Conservation (phyloP, 2,888 invertebrate species). For the Ochropleura leucogaster region DNA sequence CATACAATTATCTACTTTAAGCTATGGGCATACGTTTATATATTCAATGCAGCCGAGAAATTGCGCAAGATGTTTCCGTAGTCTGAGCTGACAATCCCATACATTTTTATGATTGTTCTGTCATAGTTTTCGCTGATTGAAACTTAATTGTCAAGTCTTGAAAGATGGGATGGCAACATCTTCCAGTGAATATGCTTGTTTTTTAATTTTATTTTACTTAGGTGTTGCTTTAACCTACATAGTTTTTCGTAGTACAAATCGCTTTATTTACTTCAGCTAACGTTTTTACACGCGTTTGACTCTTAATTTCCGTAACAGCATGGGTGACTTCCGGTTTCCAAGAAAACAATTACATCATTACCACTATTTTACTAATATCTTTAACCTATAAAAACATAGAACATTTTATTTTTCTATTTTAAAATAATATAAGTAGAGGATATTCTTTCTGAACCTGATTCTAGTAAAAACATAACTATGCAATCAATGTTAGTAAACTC, state of each 20-base stretch:
- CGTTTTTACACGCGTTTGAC: conserved; percentile 40
- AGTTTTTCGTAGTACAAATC: conserved; percentile 37
- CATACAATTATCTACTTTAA: too few species aligned
- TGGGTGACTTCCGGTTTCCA: conserved; percentile 40
- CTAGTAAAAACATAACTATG: not conserved
- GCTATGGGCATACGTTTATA: too few species aligned
- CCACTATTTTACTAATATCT: conserved; percentile 19
- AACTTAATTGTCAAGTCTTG: not conserved
- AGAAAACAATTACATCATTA: conserved; percentile 34
- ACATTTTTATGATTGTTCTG: not conserved
- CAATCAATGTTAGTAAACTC: not conserved
- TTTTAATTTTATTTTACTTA: not conserved
- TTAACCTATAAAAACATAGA: not conserved
- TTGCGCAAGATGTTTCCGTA: too few species aligned
- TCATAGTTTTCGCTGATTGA: not conserved
- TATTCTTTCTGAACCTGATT: not conserved
- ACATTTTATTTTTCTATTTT: not conserved
- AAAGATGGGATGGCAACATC: not conserved
- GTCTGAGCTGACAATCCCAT: not conserved
- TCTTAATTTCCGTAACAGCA: conserved; percentile 61
- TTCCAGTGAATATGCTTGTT: not conserved
- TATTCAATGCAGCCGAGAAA: too few species aligned
- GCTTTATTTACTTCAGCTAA: conserved; percentile 43
- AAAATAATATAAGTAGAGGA: not conserved
- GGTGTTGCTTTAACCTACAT: conserved; percentile 5